phyloP scores from a whole-genome alignment of 2,888 invertebrate genomes.

The Oxytorus armatus region DNA sequence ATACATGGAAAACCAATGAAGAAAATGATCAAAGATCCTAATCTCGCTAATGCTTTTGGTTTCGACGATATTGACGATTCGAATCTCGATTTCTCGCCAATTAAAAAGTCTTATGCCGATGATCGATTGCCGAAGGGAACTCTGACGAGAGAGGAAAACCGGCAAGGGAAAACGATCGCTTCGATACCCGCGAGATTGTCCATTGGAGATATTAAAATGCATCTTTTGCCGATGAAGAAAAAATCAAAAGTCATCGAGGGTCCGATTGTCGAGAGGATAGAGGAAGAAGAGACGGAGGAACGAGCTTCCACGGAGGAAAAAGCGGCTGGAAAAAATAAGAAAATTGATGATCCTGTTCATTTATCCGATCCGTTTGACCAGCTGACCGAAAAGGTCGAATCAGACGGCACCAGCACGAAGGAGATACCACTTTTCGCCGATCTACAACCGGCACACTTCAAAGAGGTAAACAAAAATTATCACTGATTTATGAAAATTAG shows the following conservation, averaged over 20 bases:
- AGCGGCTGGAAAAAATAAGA: background rate
- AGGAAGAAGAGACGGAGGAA: conserved; percentile 34
- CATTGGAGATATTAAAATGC: conserved; percentile 69
- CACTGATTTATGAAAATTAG: background rate
- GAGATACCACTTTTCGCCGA: conserved; percentile 75
- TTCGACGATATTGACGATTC: conserved; percentile 72
- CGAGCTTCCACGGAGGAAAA: conserved; percentile 1
- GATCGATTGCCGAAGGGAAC: background rate
- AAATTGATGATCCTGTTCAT: conserved; percentile 60
- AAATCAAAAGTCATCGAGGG: conserved; percentile 12
- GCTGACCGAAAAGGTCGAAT: conserved; percentile 60
- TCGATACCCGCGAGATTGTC: conserved; percentile 67
- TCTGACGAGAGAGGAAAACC: background rate
- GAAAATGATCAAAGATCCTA: conserved; percentile 46
- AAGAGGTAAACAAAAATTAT: conserved; percentile 69
- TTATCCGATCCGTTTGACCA: conserved; percentile 79
- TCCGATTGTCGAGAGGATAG: conserved; percentile 19
- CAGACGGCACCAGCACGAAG: conserved; percentile 1
- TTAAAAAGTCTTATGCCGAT: background rate
- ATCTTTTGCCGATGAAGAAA: conserved; percentile 51
- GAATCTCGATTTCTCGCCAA: conserved; percentile 40
- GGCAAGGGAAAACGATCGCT: background rate
- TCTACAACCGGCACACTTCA: conserved; percentile 77
- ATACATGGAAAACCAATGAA: conserved; percentile 64
- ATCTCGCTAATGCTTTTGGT: conserved; percentile 77